Conservation (phyloP, 2,888 invertebrate species). For the Aleiodes leptofemur region DNA sequence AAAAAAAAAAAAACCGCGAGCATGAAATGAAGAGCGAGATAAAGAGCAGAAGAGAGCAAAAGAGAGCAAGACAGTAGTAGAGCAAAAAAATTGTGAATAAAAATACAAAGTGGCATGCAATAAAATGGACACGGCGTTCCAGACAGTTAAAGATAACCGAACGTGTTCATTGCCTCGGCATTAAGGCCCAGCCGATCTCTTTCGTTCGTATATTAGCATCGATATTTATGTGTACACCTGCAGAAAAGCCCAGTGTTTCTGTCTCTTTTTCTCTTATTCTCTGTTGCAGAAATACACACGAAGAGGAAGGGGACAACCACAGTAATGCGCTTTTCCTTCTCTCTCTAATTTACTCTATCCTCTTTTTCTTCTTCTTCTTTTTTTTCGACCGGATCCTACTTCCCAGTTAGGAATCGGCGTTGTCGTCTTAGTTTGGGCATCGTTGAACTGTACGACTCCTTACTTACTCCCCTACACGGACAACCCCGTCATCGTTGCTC, state of each 20-base stretch:
- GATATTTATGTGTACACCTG: slow-evolving; percentile 75
- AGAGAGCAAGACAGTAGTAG: slow-evolving; percentile 19
- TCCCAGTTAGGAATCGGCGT: slow-evolving; percentile 73
- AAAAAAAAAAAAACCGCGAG: not conserved
- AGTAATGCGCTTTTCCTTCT: not conserved
- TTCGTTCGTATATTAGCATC: slow-evolving; percentile 68
- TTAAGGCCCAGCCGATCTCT: slow-evolving; percentile 58
- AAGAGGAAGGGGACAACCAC: too few species aligned
- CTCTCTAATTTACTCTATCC: not conserved
- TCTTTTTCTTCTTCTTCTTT: slow-evolving; percentile 55
- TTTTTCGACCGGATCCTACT: slow-evolving; percentile 73
- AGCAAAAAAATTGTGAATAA: slow-evolving; percentile 36
- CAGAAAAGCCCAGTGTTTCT: slow-evolving; percentile 50
- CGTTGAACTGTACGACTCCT: slow-evolving; percentile 70
- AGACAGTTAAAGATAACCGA: slow-evolving; percentile 53
- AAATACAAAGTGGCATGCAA: slow-evolving; percentile 49
- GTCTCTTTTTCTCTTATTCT: slow-evolving; percentile 16
- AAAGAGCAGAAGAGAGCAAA: slow-evolving; percentile 26
- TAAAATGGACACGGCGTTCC: slow-evolving; percentile 47
- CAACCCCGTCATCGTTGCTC: slow-evolving; percentile 72
- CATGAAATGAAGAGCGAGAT: not conserved
- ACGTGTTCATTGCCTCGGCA: slow-evolving; percentile 59
- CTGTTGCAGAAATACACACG: not conserved
- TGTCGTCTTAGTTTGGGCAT: slow-evolving; percentile 74
- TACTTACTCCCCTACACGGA: slow-evolving; percentile 71